These are phyloP conservation scores for Podilymbus podiceps DNA, from an alignment of 2,113 vertebrate genomes.

Conservation along the genomic window DNA sequence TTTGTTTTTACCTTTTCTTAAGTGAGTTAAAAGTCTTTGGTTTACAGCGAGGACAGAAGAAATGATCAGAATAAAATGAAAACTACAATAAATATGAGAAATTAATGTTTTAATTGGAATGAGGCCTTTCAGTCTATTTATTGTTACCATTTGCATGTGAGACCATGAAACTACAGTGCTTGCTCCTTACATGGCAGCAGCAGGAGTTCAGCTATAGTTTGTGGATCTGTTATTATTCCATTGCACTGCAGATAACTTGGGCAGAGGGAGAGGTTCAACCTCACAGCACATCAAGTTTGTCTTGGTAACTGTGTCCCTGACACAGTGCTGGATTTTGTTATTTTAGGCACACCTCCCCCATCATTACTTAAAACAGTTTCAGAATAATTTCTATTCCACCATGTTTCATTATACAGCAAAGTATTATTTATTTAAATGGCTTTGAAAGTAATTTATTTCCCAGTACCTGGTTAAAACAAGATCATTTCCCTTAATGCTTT, in stretches of 20 bases:
- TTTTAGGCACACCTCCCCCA: not conserved
- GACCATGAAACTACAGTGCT: not conserved
- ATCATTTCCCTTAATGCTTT: not conserved
- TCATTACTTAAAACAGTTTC: not conserved
- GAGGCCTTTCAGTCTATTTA: not conserved
- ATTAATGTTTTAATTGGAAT: not conserved
- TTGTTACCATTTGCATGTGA: not conserved
- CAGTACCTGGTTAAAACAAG: not conserved
- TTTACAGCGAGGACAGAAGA: not conserved
- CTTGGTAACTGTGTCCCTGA: not conserved
- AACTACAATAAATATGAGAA: not conserved
- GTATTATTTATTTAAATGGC: slow-evolving; percentile 6
- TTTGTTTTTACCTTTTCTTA: not conserved
- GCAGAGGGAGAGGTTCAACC: not conserved
- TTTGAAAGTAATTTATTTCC: not conserved
- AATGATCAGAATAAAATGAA: not conserved
- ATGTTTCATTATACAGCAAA: not conserved
- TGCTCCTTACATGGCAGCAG: not conserved
- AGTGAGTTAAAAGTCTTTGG: not conserved
- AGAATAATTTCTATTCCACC: not conserved
- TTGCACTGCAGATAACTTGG: not conserved
- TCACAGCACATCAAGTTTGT: not conserved
- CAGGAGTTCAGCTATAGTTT: not conserved
- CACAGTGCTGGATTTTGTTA: not conserved
- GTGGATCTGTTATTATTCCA: not conserved